Evolutionary conservation across 1,140 invertebrate genomes (phyloP), one percentile per base, ranked within the genome.

Genomic region (Nasonia longicornis): DNA sequence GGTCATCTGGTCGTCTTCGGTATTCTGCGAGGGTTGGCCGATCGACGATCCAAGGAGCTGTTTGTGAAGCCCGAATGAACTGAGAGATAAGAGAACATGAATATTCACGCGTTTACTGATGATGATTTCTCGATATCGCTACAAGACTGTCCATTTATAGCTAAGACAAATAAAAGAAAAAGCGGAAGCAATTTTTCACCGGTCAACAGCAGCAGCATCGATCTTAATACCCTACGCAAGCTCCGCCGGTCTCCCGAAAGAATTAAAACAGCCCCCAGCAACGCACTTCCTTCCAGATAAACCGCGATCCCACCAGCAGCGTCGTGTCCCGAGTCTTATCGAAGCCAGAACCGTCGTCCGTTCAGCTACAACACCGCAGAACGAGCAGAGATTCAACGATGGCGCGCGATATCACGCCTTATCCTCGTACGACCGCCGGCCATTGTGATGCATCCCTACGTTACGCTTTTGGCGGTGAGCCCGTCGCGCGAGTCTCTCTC

Each of bases 1-100:
- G 0, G 16, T 12, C 1, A 82, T 82, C 14, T 82, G 74, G 75
- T 29, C 10, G 0, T 0, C 66, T 10, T 20, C 45, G 0, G 29
- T 66, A 4, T 82, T 72, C 16, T 82, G 80, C 58, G 75, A 77
- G 48, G 75, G 80, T 26, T 82, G 12, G n/a, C 26, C 69, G 7
- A n/a, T 77, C 10, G 48, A 45, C 12, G 74, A 81, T 77, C 66
- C 74, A 3, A 74, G 63, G 67, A 75, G 67, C 67, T 80, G 52
- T 69, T 75, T 75, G 45, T 71, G n/a, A 76, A 67, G 38, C 38
- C 8, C 4, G 7, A 42, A 42, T 7, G 8, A 42, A 42, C 38
- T 42, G 38, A 42, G 38, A 42, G 38, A 42, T 42, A 42, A 42
- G 38, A 42, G 38, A 42, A 42, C 38, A 8, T 42, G 38, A 42